phyloP scores from a whole-genome alignment of 2,797 vertebrate species.

The Hirundo rustica region DNA sequence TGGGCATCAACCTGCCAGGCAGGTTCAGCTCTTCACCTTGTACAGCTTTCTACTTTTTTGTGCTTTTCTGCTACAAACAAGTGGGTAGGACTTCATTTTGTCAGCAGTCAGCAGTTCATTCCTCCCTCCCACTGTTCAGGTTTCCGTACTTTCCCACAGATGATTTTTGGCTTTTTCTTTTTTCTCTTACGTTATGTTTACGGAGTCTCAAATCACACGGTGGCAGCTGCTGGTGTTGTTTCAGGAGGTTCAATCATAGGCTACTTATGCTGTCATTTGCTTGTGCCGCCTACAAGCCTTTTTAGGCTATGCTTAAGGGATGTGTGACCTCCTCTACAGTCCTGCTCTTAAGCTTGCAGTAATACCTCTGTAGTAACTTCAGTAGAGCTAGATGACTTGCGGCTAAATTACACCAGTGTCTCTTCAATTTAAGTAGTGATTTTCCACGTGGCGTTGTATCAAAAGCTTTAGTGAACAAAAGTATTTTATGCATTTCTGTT shows the following conservation, averaged over 20 bases:
- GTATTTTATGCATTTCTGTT: not conserved
- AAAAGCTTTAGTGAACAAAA: not conserved
- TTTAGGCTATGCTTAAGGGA: not conserved
- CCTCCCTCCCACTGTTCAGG: not conserved
- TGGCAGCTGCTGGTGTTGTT: not conserved
- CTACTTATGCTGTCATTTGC: not conserved
- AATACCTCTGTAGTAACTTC: not conserved
- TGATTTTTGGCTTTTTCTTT: not conserved
- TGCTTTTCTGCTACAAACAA: not conserved
- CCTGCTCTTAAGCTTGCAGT: not conserved
- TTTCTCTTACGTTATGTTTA: not conserved
- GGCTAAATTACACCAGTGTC: not conserved
- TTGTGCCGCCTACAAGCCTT: not conserved
- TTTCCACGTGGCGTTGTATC: not conserved
- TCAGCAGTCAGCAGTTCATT: not conserved
- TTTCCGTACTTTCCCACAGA: not conserved
- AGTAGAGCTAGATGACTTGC: not conserved
- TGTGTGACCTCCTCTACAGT: not conserved
- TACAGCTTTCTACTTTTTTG: not conserved
- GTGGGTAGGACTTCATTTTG: not conserved
- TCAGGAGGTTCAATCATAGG: not conserved
- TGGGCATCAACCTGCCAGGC: rapidly evolving
- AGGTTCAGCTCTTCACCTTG: not conserved
- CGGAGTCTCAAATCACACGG: not conserved
- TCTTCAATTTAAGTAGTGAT: not conserved